These are phyloP conservation scores for Momotus momota DNA, from an alignment of 2,797 vertebrate species.

Conservation along the genomic window DNA sequence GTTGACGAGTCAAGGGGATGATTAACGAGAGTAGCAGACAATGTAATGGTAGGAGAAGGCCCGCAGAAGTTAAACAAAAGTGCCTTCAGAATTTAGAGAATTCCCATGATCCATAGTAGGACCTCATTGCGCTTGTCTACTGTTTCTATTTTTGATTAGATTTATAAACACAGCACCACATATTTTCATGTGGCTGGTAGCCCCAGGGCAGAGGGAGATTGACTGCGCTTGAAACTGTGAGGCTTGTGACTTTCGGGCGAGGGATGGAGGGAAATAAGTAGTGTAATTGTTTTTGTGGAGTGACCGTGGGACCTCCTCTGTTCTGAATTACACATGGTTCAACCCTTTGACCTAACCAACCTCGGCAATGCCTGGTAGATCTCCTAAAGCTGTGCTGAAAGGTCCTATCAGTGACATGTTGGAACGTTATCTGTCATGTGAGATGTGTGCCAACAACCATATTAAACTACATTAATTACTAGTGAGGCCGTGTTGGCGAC, in stretches of 20 bases:
- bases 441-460: conserved; percentile 78
- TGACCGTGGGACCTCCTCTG: conserved; percentile 85
- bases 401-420: conserved; percentile 79
- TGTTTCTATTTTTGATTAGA: conserved; percentile 86
- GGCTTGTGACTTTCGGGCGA: conserved; percentile 79
- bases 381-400: conserved; percentile 79
- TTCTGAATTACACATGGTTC: conserved; percentile 86
- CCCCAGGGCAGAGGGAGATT: conserved; percentile 78
- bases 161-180: conserved; percentile 88
- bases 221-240: conserved; percentile 79
- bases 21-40: conserved; percentile 85
- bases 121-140: conserved; percentile 87
- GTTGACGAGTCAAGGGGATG: conserved; percentile 79
- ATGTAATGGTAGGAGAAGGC: conserved; percentile 76
- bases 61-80: conserved; percentile 92
- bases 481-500: conserved; percentile 62
- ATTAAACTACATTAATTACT: conserved; percentile 78
- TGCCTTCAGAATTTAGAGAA: conserved; percentile 89
- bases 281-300: conserved; percentile 88
- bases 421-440: conserved; percentile 81
- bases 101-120: conserved; percentile 92
- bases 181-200: conserved; percentile 86
- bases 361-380: conserved; percentile 76
- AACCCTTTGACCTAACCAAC: conserved; percentile 84
- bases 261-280: conserved; percentile 83